These are phyloP conservation scores for Thymallus thymallus DNA, from an alignment of 2,113 vertebrate species.

Conservation along the genomic window DNA sequence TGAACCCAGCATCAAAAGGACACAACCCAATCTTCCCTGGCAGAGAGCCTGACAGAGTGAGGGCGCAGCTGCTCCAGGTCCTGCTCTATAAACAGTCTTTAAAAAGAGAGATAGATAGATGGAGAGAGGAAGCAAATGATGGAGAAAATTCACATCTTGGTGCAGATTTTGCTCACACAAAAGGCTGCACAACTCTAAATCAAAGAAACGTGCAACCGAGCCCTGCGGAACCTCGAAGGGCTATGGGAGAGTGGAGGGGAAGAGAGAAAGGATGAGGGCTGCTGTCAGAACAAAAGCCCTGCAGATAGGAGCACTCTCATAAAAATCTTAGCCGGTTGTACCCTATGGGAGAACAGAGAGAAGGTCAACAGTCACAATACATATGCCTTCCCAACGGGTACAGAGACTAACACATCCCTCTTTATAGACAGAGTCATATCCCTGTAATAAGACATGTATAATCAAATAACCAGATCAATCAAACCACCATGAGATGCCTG, in stretches of 20 bases:
- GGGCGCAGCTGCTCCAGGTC: conserved; percentile 45
- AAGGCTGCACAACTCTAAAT: conserved; percentile 20
- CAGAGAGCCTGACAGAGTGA: not conserved
- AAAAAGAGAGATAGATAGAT: not conserved
- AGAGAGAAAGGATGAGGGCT: conserved; percentile 18
- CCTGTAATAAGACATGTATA: no score
- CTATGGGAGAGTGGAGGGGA: conserved; percentile 2
- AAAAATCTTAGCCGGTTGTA: not conserved
- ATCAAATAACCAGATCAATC: no score
- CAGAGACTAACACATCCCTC: no score
- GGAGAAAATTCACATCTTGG: not conserved
- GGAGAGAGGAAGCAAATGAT: not conserved
- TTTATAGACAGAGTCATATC: no score
- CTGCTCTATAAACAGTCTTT: conserved; percentile 44
- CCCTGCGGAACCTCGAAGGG: not conserved
- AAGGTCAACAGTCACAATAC: conserved; percentile 58
- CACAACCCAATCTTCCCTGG: conserved; percentile 23
- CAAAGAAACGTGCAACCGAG: conserved; percentile 34
- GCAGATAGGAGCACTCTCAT: not conserved
- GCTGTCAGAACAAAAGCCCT: conserved; percentile 17
- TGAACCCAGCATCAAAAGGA: conserved; percentile 17
- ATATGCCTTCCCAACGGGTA: conserved; percentile 10
- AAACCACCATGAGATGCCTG: no score
- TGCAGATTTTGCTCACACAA: conserved; percentile 1
- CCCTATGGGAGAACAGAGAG: conserved; percentile 23